phyloP scores from a whole-genome alignment of 2,888 invertebrate genomes.

The Argyresthia goedartella region DNA sequence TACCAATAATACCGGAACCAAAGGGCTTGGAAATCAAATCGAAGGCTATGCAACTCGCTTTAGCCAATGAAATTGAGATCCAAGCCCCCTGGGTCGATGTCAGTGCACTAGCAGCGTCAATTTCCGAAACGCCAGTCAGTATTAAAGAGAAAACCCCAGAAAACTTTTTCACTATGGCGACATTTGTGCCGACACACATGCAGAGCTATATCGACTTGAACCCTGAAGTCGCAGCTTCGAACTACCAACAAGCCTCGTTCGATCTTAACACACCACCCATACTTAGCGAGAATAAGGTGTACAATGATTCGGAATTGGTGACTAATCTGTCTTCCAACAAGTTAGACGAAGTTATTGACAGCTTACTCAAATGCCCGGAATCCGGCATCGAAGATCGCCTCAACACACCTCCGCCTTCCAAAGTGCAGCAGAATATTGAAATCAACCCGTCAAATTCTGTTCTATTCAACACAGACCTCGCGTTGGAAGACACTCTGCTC shows the following conservation, averaged over 20 bases:
- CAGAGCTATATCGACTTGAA: constrained; percentile 72
- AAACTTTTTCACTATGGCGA: constrained; percentile 66
- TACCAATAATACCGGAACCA: constrained; percentile 29
- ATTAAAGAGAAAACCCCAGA: constrained; percentile 72
- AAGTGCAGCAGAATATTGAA: constrained; percentile 56
- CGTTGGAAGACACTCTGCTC: constrained; percentile 57
- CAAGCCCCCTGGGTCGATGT: constrained; percentile 83
- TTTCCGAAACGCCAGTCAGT: constrained; percentile 73
- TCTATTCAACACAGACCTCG: constrained; percentile 57
- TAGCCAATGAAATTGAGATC: constrained; percentile 81
- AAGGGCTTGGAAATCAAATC: constrained; percentile 28
- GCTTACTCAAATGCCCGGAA: constrained; percentile 18
- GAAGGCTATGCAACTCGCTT: constrained; percentile 77
- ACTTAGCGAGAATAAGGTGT: constrained; percentile 50
- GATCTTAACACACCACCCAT: constrained; percentile 50
- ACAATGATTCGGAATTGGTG: constrained; percentile 56
- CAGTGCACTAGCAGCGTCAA: constrained; percentile 75
- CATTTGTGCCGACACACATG: constrained; percentile 74
- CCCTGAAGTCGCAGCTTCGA: constrained; percentile 41
- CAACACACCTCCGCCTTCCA: constrained; percentile 49
- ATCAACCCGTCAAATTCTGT: constrained; percentile 64
- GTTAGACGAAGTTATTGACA: constrained; percentile 20
- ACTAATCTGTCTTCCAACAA: constrained; percentile 36
- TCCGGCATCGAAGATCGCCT: constrained; percentile 29
- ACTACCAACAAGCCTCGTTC: constrained; percentile 44